These are phyloP conservation scores for Xiphorhynchus erythropygius DNA, from an alignment of 2,797 vertebrate genomes.

Conservation along the genomic window DNA sequence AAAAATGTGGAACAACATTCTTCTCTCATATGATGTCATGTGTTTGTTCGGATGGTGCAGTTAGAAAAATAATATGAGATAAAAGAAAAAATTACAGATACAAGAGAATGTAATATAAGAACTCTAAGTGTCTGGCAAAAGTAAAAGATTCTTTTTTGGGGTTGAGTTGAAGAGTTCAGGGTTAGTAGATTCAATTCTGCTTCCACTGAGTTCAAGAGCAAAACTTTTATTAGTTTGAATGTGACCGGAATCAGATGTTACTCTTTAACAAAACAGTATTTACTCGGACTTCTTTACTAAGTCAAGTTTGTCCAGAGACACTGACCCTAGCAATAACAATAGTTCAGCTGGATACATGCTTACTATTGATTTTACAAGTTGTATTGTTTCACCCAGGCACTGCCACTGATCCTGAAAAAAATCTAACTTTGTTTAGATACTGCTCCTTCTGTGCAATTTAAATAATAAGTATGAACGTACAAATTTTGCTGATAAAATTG, in stretches of 20 bases:
- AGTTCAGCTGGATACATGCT: background rate
- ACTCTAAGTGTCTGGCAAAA: background rate
- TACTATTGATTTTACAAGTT: background rate
- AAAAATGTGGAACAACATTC: accelerated
- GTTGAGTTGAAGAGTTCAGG: background rate
- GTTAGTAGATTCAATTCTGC: background rate
- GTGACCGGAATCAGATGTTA: background rate
- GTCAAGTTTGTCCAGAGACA: background rate
- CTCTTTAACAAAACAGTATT: background rate
- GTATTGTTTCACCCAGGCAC: background rate
- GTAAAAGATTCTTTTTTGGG: background rate
- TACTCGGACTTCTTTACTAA: background rate
- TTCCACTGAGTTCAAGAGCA: background rate
- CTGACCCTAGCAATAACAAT: background rate
- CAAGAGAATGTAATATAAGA: background rate
- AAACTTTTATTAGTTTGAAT: background rate
- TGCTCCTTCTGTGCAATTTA: background rate
- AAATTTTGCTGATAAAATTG: background rate
- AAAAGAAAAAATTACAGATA: background rate
- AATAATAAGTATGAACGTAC: background rate
- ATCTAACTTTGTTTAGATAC: background rate
- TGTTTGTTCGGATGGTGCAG: background rate
- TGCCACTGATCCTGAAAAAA: background rate
- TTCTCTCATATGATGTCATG: background rate
- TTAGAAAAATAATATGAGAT: background rate